Conservation (phyloP, 2,888 invertebrate species). For the Andrena bicolor region DNA sequence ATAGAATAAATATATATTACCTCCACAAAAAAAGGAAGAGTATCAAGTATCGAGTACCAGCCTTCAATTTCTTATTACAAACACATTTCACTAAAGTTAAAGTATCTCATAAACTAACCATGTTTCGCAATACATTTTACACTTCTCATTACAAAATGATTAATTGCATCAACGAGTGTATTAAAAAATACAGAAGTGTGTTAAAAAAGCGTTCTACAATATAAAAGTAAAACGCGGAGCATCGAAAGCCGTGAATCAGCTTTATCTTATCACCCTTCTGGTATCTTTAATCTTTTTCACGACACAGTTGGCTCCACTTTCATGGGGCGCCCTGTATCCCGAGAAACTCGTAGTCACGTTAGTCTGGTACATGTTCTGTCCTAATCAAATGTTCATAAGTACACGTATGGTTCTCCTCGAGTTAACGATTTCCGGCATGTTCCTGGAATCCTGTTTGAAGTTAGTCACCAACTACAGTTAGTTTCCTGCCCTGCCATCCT, state of each 20-base stretch:
- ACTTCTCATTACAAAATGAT: too few relatives aligned
- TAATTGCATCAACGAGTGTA: too few relatives aligned
- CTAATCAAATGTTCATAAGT: constrained; percentile 49
- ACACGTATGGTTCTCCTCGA: constrained; percentile 39
- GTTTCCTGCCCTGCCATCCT: constrained; percentile 68
- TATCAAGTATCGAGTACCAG: too few relatives aligned
- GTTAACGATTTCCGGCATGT: constrained; percentile 67
- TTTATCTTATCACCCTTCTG: neutral
- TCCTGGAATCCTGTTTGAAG: constrained; percentile 68
- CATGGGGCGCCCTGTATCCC: neutral
- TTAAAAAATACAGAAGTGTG: too few relatives aligned
- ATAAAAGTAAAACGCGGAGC: neutral
- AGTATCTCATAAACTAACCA: too few relatives aligned
- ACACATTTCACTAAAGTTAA: too few relatives aligned
- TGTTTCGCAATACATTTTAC: too few relatives aligned
- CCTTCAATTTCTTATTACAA: too few relatives aligned
- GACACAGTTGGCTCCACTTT: neutral
- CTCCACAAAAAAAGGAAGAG: too few relatives aligned
- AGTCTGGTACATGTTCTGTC: neutral
- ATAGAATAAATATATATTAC: too few relatives aligned
- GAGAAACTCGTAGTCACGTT: neutral
- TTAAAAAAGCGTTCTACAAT: too few relatives aligned
- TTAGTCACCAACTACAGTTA: constrained; percentile 76
- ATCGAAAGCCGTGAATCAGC: neutral
- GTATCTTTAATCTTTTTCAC: neutral